Percentiles rank a stretch among this genome's conserved stretches.
Conservation (phyloP, 2,797 vertebrate species). For the Hephaestus fuliginosus region DNA sequence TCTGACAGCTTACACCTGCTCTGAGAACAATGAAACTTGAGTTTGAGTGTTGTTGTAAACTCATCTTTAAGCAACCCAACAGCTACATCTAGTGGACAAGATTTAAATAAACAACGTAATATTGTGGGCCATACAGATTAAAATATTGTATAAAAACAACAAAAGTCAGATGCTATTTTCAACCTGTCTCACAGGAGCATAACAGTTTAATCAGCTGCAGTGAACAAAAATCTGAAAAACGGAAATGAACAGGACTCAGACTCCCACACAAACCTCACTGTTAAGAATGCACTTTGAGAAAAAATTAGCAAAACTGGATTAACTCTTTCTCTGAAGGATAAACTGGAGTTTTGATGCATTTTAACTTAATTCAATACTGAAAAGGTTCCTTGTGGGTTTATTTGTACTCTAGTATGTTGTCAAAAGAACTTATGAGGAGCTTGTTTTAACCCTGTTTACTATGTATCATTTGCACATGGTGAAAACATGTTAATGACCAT, state of each 20-base stretch:
- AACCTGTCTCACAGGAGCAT: conserved; percentile 4
- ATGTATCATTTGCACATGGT: conserved; percentile 75
- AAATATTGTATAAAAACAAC: conserved; percentile 7
- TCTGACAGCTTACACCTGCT: conserved; percentile 48
- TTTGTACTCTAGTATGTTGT: conserved; percentile 36
- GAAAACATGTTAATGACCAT: conserved; percentile 58
- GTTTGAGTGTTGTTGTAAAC: background rate
- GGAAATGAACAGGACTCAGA: conserved; percentile 6
- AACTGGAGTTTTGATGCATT: conserved; percentile 67
- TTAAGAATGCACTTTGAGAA: conserved; percentile 63
- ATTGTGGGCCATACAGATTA: background rate
- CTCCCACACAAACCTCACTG: conserved; percentile 33
- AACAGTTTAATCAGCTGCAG: conserved; percentile 16
- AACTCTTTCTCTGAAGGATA: conserved; percentile 45
- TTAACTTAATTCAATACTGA: conserved; percentile 44
- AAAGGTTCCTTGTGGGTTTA: conserved; percentile 21
- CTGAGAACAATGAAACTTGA: conserved; percentile 6
- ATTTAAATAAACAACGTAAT: background rate
- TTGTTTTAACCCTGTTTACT: conserved; percentile 65
- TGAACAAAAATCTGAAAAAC: conserved; percentile 20
- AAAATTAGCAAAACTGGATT: conserved; percentile 64
- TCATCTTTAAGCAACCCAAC: conserved; percentile 9
- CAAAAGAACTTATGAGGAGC: conserved; percentile 29
- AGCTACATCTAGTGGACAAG: conserved; percentile 74
- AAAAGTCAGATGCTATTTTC: conserved; percentile 8